phyloP scores from a whole-genome alignment of 2,797 vertebrate species.

The Cygnus olor region DNA sequence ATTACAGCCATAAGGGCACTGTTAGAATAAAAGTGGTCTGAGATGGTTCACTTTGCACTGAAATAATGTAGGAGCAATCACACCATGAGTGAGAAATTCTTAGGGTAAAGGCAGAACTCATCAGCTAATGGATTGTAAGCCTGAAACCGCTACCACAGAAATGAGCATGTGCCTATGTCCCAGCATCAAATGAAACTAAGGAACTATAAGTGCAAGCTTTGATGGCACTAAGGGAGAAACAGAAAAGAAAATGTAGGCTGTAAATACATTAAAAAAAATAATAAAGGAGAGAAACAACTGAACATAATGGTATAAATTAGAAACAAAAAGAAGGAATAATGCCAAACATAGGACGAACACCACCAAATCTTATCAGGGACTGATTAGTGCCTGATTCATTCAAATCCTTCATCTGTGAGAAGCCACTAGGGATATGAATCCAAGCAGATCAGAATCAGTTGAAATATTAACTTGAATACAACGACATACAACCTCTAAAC shows the following conservation, averaged over 20 bases:
- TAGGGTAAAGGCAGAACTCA: background rate
- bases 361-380: background rate
- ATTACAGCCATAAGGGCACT: background rate
- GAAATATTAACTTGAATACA: constrained; percentile 33
- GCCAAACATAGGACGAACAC: background rate
- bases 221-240: background rate
- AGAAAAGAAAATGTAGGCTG: background rate
- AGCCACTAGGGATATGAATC: constrained; percentile 2
- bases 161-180: background rate
- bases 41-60: background rate
- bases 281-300: background rate
- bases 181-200: background rate
- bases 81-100: background rate
- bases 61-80: background rate
- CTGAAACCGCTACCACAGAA: background rate
- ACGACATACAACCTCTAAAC: background rate
- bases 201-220: background rate
- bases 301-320: background rate
- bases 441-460: constrained; percentile 8
- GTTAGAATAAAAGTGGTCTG: background rate
- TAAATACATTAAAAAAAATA: background rate
- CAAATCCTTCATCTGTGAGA: constrained; percentile 29
- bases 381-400: constrained; percentile 33
- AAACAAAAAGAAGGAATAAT: background rate
- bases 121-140: background rate